Conservation (phyloP, 2,888 invertebrate species). For the Thyatira batis region DNA sequence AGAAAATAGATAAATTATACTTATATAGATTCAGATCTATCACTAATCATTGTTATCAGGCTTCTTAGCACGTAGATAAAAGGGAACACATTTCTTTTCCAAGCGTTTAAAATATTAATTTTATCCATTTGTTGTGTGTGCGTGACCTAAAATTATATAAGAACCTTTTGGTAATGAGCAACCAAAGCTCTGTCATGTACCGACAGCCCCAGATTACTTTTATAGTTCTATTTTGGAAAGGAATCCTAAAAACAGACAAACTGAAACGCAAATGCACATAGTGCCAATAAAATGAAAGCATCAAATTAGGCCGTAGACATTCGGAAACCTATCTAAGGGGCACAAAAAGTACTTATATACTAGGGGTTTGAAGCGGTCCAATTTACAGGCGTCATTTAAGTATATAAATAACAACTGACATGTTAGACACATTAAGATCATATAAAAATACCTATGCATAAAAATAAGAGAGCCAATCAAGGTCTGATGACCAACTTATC, state of each 20-base stretch:
- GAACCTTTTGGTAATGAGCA: too few relatives aligned
- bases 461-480: not conserved
- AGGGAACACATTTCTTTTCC: too few relatives aligned
- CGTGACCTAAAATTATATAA: too few relatives aligned
- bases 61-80: too few relatives aligned
- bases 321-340: not conserved
- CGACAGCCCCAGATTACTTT: too few relatives aligned
- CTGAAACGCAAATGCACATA: constrained; percentile 5
- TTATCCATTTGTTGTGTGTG: too few relatives aligned
- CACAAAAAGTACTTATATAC: not conserved
- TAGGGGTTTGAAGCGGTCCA: not conserved
- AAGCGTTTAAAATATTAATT: too few relatives aligned
- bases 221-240: too few relatives aligned
- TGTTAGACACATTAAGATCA: not conserved
- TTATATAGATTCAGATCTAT: too few relatives aligned
- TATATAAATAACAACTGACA: not conserved
- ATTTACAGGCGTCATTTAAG: not conserved
- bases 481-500: not conserved
- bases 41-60: too few relatives aligned
- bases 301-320: not conserved
- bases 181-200: too few relatives aligned
- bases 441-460: not conserved
- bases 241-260: constrained; percentile 23
- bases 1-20: too few relatives aligned
- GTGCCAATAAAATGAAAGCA: not conserved